Base-by-base conservation (phyloP, 2,888 invertebrate species). In the Campaea margaritaria region DNA sequence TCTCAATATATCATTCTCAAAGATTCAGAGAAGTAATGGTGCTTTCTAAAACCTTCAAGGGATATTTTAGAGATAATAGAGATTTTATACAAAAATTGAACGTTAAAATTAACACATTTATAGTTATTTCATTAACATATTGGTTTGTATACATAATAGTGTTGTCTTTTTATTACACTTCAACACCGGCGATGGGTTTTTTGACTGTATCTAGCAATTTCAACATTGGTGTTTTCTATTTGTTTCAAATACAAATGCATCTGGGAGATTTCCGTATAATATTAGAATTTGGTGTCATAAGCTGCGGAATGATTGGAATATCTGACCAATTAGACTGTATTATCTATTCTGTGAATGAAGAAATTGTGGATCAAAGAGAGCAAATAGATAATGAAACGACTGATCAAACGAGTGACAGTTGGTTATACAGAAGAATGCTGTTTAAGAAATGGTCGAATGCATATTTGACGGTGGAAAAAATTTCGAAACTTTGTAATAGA, bases 391-490 rank as follows among this genome's bases (percentile, higher is more conserved):
- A 31, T 10, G 7, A 10, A 31, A 31, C 1, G 10, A 31, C 9
- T 7, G 31, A 10, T 10, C 31, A 31, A 10, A 36, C 12, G 10
- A 34, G 34, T 34, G 36, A 7, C n/a, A 14, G 31, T 7, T 28
- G 8, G n/a, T 13, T 21, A 28, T 12, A 2, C 10, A 44, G 43
- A 8, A 15, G n/a, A 3, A 10, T 41, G 10, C 14, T 52, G 12
- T 58, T 44, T 31, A 44, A 45, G 12, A 55, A 46, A 11, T 64
- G 64, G 64, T 64, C 54, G 1, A 50, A 47, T 13, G 54, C 64
- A 10, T 64, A 50, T 44, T 43, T 34, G 15, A 54, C 45, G 0
- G 9, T 57, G 15, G 28, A 45, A n/a, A 60, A 54, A 36, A 46
- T 39, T 13, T 54, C 51, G 21, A 47, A 54, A 21, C 28, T 60